Evolutionary conservation across 92 coral and sea anemone species (phyloP).

Genomic region (Epizoanthus illoricatus): DNA sequence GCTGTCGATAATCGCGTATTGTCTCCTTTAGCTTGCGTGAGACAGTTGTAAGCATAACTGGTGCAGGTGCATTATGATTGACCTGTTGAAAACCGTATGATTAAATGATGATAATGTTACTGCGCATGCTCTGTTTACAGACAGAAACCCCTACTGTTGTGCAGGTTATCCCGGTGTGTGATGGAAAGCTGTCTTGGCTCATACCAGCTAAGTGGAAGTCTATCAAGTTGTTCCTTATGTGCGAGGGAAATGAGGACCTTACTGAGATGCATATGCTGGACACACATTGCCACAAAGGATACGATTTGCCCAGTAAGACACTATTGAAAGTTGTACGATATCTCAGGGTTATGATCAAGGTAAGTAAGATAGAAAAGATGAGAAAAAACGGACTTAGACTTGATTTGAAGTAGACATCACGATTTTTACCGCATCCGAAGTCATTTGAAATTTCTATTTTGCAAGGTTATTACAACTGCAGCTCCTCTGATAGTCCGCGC

Average conservation of each 20-base stretch:
- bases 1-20: no score
- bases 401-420: no score
- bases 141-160: conserved; percentile 26
- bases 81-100: not conserved
- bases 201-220: conserved; percentile 8
- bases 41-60: not conserved
- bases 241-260: conserved; percentile 12
- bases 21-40: no score
- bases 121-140: not conserved
- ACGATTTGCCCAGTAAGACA: not conserved
- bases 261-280: conserved; percentile 9
- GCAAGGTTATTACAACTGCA: conserved; percentile 1
- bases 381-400: no score
- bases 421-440: no score
- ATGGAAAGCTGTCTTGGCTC: not conserved
- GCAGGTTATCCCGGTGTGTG: conserved; percentile 13
- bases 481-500: not conserved
- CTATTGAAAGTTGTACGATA: not conserved
- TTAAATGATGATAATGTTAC: no score
- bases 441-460: not conserved
- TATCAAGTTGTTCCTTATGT: conserved; percentile 18
- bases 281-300: conserved; percentile 13
- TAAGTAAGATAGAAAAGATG: not conserved
- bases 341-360: conserved; percentile 3
- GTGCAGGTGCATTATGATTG: not conserved